Base-by-base conservation (phyloP, 2,888 invertebrate species). In the Oxyscelio sp. region DNA sequence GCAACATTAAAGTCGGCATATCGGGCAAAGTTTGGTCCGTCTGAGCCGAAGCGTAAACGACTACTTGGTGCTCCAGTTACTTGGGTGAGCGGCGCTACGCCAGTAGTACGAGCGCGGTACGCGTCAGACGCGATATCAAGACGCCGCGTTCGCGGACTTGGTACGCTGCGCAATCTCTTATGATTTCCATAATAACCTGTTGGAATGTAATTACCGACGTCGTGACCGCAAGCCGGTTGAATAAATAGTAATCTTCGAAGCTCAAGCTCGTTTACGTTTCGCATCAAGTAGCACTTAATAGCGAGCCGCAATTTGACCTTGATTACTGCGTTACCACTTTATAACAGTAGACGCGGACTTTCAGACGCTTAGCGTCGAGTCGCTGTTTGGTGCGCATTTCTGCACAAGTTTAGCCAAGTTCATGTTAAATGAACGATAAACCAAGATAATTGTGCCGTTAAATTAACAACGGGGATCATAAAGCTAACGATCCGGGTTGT, bases 161-260 rank as follows among this genome's bases (percentile, higher is more conserved):
- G n/a, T n/a, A n/a, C n/a, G n/a, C n/a, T n/a, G n/a, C n/a, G n/a
- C n/a, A n/a, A n/a, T n/a, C n/a, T n/a, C n/a, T n/a, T n/a, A n/a
- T n/a, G 71, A 34, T 50, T 73, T 21, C 40, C 52, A 50, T 59
- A 74, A 81, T 74, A 81, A 81, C 81, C 74, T 81, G 81, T 74
- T 74, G 74, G 31, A 52, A 52, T 48, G 81, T 31, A 81, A 81
- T 81, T 74, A 81, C 27, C 50, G 65, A 11, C 45, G 17, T 15
- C 31, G 21, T 43, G 63, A 65, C 61, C 45, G 17, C 71, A 24
- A 81, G 19, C 19, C 17, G 74, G 54, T 45, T 11, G 48, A 75
- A 68, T 63, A 75, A 82, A 82, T 75, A 75, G 73, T 68, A 65
- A 59, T 43, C 66, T 78, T 52, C 45, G 70, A 43, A 58, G 48